phyloP scores from a whole-genome alignment of 37 sponge, comb jelly and placozoan genomes.

The Ephydatia muelleri region DNA sequence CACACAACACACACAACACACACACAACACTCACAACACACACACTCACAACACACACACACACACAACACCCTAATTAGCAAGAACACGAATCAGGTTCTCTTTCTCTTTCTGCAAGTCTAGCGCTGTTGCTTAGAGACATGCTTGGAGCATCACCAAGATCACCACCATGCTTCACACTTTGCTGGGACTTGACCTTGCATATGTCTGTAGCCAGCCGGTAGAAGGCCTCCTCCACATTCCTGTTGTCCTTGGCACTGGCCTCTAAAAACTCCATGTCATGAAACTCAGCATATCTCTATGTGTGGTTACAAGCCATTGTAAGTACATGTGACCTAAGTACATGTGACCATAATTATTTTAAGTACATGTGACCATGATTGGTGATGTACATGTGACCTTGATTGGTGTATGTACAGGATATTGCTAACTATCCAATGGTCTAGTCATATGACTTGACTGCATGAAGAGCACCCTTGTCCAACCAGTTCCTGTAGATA shows the following conservation, averaged over 20 bases:
- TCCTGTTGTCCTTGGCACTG: constrained; percentile 62
- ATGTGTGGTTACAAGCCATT: background rate
- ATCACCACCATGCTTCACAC: background rate
- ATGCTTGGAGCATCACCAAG: constrained; percentile 12
- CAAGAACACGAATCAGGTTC: too few relatives aligned
- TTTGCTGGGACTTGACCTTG: constrained; percentile 43
- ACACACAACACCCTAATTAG: too few relatives aligned
- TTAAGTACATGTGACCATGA: background rate
- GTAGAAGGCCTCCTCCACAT: constrained; percentile 47
- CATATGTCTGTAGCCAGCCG: constrained; percentile 52
- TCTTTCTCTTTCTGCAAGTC: too few relatives aligned
- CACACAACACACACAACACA: too few relatives aligned
- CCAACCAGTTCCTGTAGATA: too few relatives aligned
- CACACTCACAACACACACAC: too few relatives aligned
- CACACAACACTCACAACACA: too few relatives aligned
- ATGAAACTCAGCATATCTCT: constrained; percentile 77
- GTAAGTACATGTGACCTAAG: background rate
- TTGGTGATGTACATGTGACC: background rate
- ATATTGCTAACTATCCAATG: too few relatives aligned
- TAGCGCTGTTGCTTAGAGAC: background rate
- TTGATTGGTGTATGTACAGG: too few relatives aligned
- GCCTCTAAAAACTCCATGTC: constrained; percentile 65
- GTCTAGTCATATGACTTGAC: too few relatives aligned
- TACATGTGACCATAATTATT: background rate
- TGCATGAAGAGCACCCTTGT: too few relatives aligned